Evolutionary conservation across 2,113 vertebrate species (phyloP).

Genomic region (Delphinapterus leucas): DNA sequence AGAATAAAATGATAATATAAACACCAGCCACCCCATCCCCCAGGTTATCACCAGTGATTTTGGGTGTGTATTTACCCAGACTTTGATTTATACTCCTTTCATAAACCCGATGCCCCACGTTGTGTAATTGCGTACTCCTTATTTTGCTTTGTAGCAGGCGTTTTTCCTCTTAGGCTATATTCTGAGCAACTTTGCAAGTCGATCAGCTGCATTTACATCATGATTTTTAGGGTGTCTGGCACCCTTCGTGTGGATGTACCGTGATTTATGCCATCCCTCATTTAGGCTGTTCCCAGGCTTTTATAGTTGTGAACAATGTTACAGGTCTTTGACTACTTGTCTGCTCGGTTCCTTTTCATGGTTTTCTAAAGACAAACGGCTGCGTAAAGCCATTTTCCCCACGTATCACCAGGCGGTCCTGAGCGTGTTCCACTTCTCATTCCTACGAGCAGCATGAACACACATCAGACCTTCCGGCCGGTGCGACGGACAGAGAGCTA

Average conservation of each 20-base stretch:
- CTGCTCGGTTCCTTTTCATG: not conserved
- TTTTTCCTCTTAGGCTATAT: not conserved
- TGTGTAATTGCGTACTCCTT: fast-evolving
- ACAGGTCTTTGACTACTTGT: not conserved
- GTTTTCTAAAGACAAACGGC: not conserved
- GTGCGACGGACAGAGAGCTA: fast-evolving
- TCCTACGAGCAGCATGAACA: fast-evolving
- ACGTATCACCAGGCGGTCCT: fast-evolving
- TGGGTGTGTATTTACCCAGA: not conserved
- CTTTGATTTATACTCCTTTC: no score
- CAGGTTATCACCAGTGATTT: no score
- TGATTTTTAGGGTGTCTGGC: fast-evolving
- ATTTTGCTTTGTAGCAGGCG: fast-evolving
- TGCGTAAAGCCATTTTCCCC: fast-evolving
- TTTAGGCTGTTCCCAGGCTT: not conserved
- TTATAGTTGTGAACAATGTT: fast-evolving
- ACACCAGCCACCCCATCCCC: no score
- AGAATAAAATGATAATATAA: no score
- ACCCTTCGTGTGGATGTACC: not conserved
- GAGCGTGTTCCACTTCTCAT: fast-evolving
- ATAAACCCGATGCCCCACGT: no score
- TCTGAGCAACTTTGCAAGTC: not conserved
- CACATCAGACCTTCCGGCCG: fast-evolving
- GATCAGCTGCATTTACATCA: fast-evolving
- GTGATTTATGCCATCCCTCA: no score